phyloP scores from a whole-genome alignment of 2,888 invertebrate genomes.

The Drosophila fulvimacula region DNA sequence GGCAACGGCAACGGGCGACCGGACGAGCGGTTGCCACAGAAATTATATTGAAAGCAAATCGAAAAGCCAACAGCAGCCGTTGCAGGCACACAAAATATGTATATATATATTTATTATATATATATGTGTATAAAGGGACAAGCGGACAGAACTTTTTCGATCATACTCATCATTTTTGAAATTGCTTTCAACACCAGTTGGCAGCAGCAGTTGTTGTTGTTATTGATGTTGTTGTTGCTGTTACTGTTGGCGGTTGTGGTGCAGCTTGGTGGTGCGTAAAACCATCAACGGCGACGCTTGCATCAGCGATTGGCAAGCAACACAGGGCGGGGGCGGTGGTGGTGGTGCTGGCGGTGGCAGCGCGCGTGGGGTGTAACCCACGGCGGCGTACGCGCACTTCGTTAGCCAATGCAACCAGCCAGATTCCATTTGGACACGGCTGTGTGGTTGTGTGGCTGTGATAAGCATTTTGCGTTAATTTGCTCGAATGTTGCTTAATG shows the following conservation, averaged over 20 bases:
- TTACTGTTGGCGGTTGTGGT: slow-evolving; percentile 19
- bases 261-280: slow-evolving; percentile 63
- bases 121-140: slow-evolving; percentile 14
- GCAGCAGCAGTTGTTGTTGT: slow-evolving; percentile 22
- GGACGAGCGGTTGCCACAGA: slow-evolving; percentile 20
- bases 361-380: slow-evolving; percentile 71
- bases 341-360: slow-evolving; percentile 21
- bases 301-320: slow-evolving; percentile 37
- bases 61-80: slow-evolving; percentile 70
- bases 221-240: slow-evolving; percentile 2
- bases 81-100: slow-evolving; percentile 16
- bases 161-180: slow-evolving; percentile 84
- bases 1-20: slow-evolving; percentile 8
- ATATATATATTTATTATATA: neutral
- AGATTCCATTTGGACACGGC: slow-evolving; percentile 24
- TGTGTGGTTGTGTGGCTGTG: slow-evolving; percentile 22
- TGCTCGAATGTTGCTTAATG: slow-evolving; percentile 75
- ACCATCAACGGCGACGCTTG: slow-evolving; percentile 78
- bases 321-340: slow-evolving; percentile 23
- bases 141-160: slow-evolving; percentile 69
- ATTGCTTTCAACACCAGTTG: slow-evolving; percentile 84
- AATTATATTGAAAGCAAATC: slow-evolving; percentile 77
- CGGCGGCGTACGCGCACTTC: slow-evolving; percentile 71
- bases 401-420: slow-evolving; percentile 53
- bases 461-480: slow-evolving; percentile 75